Evolutionary conservation across 1,140 invertebrate species (phyloP), one percentile per base, ranked within the genome.

Genomic region (Phenacoccus solenopsis): DNA sequence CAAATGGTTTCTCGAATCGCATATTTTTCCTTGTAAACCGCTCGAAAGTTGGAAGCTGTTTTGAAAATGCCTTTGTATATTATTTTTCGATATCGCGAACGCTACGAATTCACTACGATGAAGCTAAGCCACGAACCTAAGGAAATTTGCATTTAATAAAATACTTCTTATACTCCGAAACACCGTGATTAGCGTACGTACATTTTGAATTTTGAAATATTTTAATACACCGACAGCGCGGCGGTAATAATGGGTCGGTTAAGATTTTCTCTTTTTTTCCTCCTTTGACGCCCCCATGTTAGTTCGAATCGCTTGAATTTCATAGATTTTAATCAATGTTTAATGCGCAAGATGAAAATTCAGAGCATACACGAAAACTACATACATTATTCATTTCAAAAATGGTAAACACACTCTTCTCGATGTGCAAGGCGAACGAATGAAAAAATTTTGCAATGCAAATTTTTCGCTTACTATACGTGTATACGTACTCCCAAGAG

Each of bases 381-480:
- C 25, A 64, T 64, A 25, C 59, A 64, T 64, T 64, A 64, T 64
- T 64, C 59, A 64, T 64, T 64, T 27, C 25, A 64, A 25, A 64
- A 64, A 64, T 64, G 22, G 59, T 64, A 64, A 64, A 64, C 59
- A 64, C 2, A 10, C 10, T 64, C 20, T 64, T 27, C 25, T 64
- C 21, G 9, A 64, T 64, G 59, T 22, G 12, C n/a, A n/a, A n/a
- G 16, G 25, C 59, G 25, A 64, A 64, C 59, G 59, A 64, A 64
- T 64, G 59, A 64, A 64, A 64, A 64, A 64, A 64, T 64, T 64
- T 64, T 64, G 59, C 59, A 64, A 64, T 64, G 59, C 59, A 64
- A 25, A 64, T 64, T 64, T 64, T 64, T 64, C 59, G 59, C 59
- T 24, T 16, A 20, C 59, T 24, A 25, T 25, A n/a, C 32, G 32